These are phyloP conservation scores for Platysteira castanea DNA, from an alignment of 2,113 vertebrate species.

Conservation along the genomic window DNA sequence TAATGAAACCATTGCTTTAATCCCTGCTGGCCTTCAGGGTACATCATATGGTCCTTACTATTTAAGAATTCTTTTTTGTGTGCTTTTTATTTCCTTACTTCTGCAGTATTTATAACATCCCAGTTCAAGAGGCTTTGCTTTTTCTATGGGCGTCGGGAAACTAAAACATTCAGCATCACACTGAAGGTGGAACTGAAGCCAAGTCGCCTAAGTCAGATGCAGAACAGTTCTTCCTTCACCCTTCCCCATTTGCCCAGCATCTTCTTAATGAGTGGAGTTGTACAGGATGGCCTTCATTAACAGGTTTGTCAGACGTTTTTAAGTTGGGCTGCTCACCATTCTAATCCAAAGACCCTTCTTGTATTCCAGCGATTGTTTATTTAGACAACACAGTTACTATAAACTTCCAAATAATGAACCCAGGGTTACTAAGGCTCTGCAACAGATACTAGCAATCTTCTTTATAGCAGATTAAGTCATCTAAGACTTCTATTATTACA, in stretches of 20 bases:
- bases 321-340: neutral
- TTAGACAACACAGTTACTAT: neutral
- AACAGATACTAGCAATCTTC: neutral
- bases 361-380: neutral
- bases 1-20: slow-evolving; percentile 55
- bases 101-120: slow-evolving; percentile 6
- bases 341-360: neutral
- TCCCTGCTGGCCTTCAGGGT: slow-evolving; percentile 35
- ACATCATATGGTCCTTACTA: slow-evolving; percentile 54
- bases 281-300: neutral
- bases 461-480: neutral
- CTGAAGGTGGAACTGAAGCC: neutral
- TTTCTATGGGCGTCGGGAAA: neutral
- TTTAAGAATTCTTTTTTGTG: slow-evolving; percentile 26
- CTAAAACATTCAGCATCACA: neutral
- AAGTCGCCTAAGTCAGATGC: neutral
- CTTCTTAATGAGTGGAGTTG: neutral
- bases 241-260: neutral
- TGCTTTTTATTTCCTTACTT: slow-evolving; percentile 41
- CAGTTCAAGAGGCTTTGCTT: neutral
- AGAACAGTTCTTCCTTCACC: neutral
- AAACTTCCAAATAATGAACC: neutral
- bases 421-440: neutral
- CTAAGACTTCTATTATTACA: neutral
- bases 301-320: neutral